Percentiles rank a stretch among this genome's conserved stretches.
These are phyloP conservation scores for Phragmatobia fuliginosa DNA, from an alignment of 2,888 invertebrate species.

Conservation along the genomic window DNA sequence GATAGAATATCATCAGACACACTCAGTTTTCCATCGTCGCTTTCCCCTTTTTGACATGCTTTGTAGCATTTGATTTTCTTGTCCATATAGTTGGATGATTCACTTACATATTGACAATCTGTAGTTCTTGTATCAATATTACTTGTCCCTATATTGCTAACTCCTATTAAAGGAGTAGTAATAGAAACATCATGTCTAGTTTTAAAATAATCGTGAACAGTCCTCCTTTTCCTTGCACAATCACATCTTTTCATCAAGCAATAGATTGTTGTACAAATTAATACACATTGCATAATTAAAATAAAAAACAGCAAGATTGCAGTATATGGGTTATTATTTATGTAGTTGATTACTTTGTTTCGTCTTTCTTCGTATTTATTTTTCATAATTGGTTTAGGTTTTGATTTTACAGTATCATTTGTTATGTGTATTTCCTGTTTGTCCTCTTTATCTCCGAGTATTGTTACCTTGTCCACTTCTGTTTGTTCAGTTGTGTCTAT, in stretches of 20 bases:
- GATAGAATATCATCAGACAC: conserved; percentile 79
- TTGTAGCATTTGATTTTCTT: conserved; percentile 76
- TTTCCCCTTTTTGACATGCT: conserved; percentile 70
- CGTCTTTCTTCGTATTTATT: background rate
- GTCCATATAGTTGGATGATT: conserved; percentile 66
- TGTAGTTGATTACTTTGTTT: background rate
- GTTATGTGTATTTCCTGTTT: background rate
- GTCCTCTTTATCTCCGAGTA: background rate
- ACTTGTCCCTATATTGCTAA: conserved; percentile 54
- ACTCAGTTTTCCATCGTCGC: conserved; percentile 61
- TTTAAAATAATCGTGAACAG: conserved; percentile 67
- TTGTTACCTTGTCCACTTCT: background rate
- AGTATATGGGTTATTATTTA: background rate
- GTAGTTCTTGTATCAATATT: conserved; percentile 74
- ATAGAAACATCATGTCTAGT: conserved; percentile 74
- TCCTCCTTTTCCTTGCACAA: conserved; percentile 53
- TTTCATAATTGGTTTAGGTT: background rate
- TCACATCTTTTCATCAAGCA: conserved; percentile 59
- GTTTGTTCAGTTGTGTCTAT: background rate
- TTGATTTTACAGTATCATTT: background rate
- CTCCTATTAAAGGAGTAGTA: conserved; percentile 72
- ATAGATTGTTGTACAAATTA: conserved; percentile 68
- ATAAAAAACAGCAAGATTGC: background rate
- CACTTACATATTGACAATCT: conserved; percentile 67
- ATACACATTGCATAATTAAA: conserved; percentile 57